Evolutionary conservation across 2,797 vertebrate genomes (phyloP).

Genomic region (Propithecus perrieri): DNA sequence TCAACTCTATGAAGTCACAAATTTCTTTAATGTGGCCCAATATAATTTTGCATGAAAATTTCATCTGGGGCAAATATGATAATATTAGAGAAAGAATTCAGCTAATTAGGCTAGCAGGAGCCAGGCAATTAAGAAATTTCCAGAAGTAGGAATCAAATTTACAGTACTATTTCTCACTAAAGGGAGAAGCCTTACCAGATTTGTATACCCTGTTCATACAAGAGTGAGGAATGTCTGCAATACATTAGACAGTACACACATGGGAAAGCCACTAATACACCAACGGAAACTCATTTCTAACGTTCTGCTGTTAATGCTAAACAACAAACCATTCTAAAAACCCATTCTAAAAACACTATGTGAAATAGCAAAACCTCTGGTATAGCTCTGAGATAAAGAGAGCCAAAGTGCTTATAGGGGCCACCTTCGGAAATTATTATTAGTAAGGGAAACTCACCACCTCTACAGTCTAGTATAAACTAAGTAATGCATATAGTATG

Average conservation of each 20-base stretch:
- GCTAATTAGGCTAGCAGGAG: slow-evolving; percentile 22
- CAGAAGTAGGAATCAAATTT: slow-evolving; percentile 28
- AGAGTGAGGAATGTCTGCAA: neutral
- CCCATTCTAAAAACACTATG: neutral
- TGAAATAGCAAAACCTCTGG: slow-evolving; percentile 4
- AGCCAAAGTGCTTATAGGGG: neutral
- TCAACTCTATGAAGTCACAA: slow-evolving; percentile 7
- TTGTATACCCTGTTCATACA: neutral
- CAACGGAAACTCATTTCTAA: neutral
- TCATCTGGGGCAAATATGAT: neutral
- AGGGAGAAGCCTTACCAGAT: neutral
- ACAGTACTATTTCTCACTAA: neutral
- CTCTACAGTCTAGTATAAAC: neutral
- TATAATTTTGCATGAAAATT: slow-evolving; percentile 35
- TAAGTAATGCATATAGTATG: neutral
- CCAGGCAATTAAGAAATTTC: slow-evolving; percentile 35
- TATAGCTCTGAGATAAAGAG: neutral
- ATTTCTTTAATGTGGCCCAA: slow-evolving; percentile 37
- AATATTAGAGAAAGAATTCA: slow-evolving; percentile 36
- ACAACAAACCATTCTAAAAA: neutral
- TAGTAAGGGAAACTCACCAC: neutral
- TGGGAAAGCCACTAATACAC: neutral
- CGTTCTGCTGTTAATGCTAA: neutral
- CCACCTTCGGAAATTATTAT: neutral
- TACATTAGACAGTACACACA: neutral